Evolutionary conservation across 2,888 invertebrate genomes (phyloP).

Genomic region (Griposia aprilina): DNA sequence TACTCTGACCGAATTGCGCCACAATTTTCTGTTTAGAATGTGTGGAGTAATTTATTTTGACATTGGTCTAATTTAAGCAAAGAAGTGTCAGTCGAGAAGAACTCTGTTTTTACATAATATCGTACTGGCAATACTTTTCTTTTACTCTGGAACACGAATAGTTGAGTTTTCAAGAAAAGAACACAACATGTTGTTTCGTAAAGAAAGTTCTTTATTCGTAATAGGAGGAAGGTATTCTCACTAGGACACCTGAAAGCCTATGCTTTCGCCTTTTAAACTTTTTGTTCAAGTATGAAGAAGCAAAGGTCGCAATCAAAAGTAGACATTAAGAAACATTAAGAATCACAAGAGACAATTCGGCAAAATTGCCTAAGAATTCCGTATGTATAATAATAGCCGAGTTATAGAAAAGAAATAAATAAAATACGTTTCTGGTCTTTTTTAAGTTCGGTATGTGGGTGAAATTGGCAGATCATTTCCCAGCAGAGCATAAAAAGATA

Average conservation of each 20-base stretch:
- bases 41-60: constrained; percentile 34
- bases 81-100: not conserved
- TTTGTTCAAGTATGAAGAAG: not conserved
- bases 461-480: too few relatives aligned
- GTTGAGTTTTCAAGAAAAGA: not conserved
- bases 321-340: not conserved
- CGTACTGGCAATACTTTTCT: not conserved
- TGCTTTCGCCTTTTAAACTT: not conserved
- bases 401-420: too few relatives aligned
- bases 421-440: too few relatives aligned
- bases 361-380: not conserved
- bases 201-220: not conserved
- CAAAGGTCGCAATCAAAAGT: not conserved
- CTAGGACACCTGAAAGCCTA: not conserved
- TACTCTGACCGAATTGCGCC: constrained; percentile 46
- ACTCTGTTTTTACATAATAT: not conserved
- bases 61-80: constrained; percentile 13
- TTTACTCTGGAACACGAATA: too few relatives aligned
- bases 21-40: constrained; percentile 22
- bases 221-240: not conserved
- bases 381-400: not conserved
- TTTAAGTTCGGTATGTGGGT: too few relatives aligned
- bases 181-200: not conserved
- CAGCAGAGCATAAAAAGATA: too few relatives aligned
- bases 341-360: not conserved